Evolutionary conservation across 1,140 invertebrate genomes (phyloP), one percentile per base, ranked within the genome.

Genomic region (Phortica variegata): DNA sequence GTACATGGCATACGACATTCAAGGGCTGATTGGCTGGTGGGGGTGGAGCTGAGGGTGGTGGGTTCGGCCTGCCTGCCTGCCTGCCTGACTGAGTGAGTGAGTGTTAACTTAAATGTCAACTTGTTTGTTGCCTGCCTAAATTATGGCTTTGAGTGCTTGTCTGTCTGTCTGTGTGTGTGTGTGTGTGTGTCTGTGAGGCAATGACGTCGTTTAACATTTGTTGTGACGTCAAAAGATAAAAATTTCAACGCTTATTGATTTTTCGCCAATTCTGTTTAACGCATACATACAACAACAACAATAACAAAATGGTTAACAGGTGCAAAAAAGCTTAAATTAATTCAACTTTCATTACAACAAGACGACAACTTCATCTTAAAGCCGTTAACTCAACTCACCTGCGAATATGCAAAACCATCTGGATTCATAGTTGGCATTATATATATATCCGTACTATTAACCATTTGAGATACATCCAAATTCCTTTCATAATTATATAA

Each of bases 341-440:
- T 26, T 26, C 23, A 26, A 6, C 10, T n/a, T n/a, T n/a, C n/a
- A n/a, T n/a, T n/a, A n/a, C n/a, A n/a, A n/a, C n/a, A n/a, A n/a
- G n/a, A n/a, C n/a, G n/a, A n/a, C n/a, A n/a, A n/a, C n/a, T 26
- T 10, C 23, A 10, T 26, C 5, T 36, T 13, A 36, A 36, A 12
- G 6, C 12, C 16, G 33, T 9, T 15, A 9, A 17, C 3, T 15
- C 20, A 31, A 61, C 79, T 79, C 77, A 89, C 88, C 78, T 80
- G 65, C 12, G 92, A 90, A 37, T 81, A 80, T 68, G 89, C 87
- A 78, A 87, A 93, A 6, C 92, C 93, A 82, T 97, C 93, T 37
- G 93, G 93, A 79, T 96, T 95, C 79, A 95, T 83, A 7, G 89
- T 89, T 1, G 94, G 94, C 85, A 97, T 87, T 37, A 98, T 76